Conservation (phyloP, 23 tunicate genomes). For the Halocynthia roretzi region DNA sequence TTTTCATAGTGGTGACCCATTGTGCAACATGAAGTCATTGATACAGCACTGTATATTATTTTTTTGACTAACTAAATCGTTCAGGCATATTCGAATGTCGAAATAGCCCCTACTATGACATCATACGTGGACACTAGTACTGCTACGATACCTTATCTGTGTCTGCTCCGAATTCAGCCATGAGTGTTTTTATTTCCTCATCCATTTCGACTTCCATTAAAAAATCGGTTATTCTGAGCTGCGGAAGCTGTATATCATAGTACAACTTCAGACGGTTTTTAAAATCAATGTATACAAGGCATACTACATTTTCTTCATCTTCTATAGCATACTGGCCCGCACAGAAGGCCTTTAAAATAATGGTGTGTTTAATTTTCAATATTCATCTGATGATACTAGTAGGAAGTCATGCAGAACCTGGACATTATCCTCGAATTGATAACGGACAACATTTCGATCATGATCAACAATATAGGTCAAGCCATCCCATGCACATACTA, state of each 20-base stretch:
- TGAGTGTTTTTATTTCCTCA: constrained; percentile 23
- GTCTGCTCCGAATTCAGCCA: constrained; percentile 21
- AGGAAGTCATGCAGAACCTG: constrained; percentile 25
- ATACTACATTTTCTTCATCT: constrained; percentile 37
- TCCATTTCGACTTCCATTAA: constrained; percentile 53
- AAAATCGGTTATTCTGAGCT: constrained; percentile 46
- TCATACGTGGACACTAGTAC: neutral
- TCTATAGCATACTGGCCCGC: constrained; percentile 68
- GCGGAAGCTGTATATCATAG: constrained; percentile 73
- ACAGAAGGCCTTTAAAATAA: constrained; percentile 61
- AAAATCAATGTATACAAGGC: constrained; percentile 76
- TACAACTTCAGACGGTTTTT: constrained; percentile 43
- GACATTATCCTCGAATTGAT: constrained; percentile 62
- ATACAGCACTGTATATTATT: no score
- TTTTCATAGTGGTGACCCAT: no score
- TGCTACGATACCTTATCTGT: constrained; percentile 1
- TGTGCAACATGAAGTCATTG: no score
- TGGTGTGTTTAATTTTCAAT: no score
- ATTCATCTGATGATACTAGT: no score
- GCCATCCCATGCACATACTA: constrained; percentile 90
- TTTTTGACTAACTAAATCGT: no score
- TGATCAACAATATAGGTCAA: constrained; percentile 90
- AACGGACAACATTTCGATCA: constrained; percentile 88
- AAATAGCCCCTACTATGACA: no score
- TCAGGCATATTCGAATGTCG: no score